phyloP scores from a whole-genome alignment of 2,888 invertebrate species.

The Lydus trimaculatus region DNA sequence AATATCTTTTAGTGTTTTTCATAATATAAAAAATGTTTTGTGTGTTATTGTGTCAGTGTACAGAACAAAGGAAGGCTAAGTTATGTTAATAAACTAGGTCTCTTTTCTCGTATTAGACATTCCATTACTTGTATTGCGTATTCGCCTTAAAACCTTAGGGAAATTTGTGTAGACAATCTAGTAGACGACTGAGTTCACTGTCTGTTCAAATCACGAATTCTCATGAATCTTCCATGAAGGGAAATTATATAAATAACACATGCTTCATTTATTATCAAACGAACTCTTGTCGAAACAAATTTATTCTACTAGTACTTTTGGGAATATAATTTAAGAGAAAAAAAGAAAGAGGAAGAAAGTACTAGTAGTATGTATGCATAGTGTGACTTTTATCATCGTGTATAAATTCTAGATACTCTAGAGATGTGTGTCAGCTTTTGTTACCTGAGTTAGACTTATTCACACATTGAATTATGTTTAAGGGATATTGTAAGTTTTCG shows the following conservation, averaged over 20 bases:
- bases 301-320: slow-evolving; percentile 12
- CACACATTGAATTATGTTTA: slow-evolving; percentile 22
- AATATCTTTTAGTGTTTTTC: background rate
- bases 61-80: slow-evolving; percentile 26
- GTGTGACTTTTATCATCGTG: slow-evolving; percentile 6
- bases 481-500: slow-evolving; percentile 15
- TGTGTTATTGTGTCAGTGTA: slow-evolving; percentile 3
- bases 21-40: background rate
- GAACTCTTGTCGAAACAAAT: slow-evolving; percentile 13
- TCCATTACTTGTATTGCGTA: slow-evolving; percentile 40
- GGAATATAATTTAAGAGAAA: slow-evolving; percentile 9
- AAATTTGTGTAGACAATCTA: slow-evolving; percentile 42
- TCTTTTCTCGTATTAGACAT: slow-evolving; percentile 36
- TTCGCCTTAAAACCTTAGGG: slow-evolving; percentile 42
- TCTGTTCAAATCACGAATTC: slow-evolving; percentile 35
- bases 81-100: slow-evolving; percentile 30
- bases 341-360: background rate
- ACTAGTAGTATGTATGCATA: background rate
- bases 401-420: background rate
- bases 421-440: slow-evolving; percentile 18
- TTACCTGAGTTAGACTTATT: slow-evolving; percentile 14
- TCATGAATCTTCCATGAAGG: slow-evolving; percentile 38
- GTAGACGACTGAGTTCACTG: slow-evolving; percentile 35
- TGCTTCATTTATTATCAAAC: slow-evolving; percentile 27
- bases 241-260: slow-evolving; percentile 32